A percentile compares a stretch with the other conserved stretches of the same genome.
Conservation (phyloP, 23 tunicate genomes). For the Halocynthia roretzi region DNA sequence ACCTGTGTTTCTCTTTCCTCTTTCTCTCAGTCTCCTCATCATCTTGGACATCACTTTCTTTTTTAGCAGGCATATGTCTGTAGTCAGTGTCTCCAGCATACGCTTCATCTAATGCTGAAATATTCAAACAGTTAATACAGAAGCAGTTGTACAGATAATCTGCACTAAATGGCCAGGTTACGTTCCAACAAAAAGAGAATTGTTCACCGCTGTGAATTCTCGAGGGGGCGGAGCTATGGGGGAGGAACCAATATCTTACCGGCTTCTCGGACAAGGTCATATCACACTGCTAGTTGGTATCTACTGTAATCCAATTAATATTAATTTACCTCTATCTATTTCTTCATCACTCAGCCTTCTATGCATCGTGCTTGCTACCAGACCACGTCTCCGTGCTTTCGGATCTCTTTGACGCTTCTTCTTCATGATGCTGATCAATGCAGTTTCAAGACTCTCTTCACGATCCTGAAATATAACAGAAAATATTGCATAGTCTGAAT, state of each 20-base stretch:
- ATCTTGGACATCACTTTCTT: slow-evolving; percentile 1
- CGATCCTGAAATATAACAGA: slow-evolving; percentile 9
- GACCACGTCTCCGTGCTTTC: slow-evolving; percentile 43
- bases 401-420: slow-evolving; percentile 53
- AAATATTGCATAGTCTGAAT: too few relatives aligned
- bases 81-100: slow-evolving; percentile 52
- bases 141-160: not conserved
- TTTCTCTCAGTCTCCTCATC: slow-evolving; percentile 56
- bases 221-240: too few relatives aligned
- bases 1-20: slow-evolving; percentile 78
- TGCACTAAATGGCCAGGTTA: not conserved
- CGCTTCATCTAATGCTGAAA: slow-evolving; percentile 21
- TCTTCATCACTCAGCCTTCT: slow-evolving; percentile 55
- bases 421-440: slow-evolving; percentile 57
- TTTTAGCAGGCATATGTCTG: slow-evolving; percentile 7
- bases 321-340: slow-evolving; percentile 10
- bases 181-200: not conserved
- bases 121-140: not conserved
- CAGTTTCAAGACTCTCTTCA: slow-evolving; percentile 72
- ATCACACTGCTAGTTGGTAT: too few relatives aligned
- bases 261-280: too few relatives aligned
- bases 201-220: too few relatives aligned
- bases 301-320: too few relatives aligned
- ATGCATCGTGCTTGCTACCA: slow-evolving; percentile 78
- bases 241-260: too few relatives aligned